Evolutionary conservation across 2,888 invertebrate species (phyloP).

Genomic region (Chrysomela aeneicollis): DNA sequence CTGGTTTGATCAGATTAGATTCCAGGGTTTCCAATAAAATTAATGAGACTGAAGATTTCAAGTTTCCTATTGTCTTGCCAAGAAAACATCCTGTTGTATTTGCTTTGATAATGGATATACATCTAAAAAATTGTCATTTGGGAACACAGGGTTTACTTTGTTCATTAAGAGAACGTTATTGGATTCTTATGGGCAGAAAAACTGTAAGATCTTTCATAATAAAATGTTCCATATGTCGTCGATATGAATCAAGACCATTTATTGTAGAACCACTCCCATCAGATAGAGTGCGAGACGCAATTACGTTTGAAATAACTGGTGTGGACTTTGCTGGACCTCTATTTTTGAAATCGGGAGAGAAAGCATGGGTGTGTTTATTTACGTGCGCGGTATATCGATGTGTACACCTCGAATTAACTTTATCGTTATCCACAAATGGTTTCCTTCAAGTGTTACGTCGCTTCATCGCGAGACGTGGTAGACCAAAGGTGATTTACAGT

Average conservation of each 20-base stretch:
- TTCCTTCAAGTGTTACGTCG: constrained; percentile 51
- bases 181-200: constrained; percentile 42
- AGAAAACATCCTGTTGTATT: constrained; percentile 28
- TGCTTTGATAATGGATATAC: constrained; percentile 26
- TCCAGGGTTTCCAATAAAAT: constrained; percentile 25
- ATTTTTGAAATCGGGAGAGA: constrained; percentile 42
- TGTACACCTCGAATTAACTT: constrained; percentile 55
- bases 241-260: constrained; percentile 39
- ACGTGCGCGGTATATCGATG: constrained; percentile 58
- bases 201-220: constrained; percentile 32
- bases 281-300: constrained; percentile 47
- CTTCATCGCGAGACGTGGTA: constrained; percentile 52
- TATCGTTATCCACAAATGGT: constrained; percentile 44
- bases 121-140: constrained; percentile 33
- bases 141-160: constrained; percentile 39
- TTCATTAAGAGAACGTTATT: constrained; percentile 42
- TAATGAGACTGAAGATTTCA: constrained; percentile 26
- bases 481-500: constrained; percentile 49
- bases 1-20: constrained; percentile 26
- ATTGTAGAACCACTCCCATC: constrained; percentile 44
- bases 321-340: too few species aligned
- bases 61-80: constrained; percentile 33
- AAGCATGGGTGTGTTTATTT: constrained; percentile 40
- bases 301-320: constrained; percentile 44
- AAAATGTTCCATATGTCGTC: constrained; percentile 40